Evolutionary conservation across 2,888 invertebrate genomes (phyloP).

Genomic region (Odontocerum albicorne): DNA sequence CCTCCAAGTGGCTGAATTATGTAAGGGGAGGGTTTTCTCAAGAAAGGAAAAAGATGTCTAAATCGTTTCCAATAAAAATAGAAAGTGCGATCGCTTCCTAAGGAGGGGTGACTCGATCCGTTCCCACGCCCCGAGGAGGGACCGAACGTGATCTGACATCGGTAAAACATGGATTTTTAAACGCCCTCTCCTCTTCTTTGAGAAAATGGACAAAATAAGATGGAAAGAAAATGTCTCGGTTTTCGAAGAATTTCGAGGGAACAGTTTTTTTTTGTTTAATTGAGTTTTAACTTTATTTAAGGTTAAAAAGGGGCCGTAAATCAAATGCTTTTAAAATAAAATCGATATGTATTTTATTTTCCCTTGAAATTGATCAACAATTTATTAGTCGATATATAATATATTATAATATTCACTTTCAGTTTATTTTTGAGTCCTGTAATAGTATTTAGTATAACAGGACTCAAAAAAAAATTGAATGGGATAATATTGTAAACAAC

Average conservation of each 20-base stretch:
- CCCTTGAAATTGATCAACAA: too few species aligned
- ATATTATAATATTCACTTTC: background rate
- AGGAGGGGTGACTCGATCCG: conserved; percentile 12
- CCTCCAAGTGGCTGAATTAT: conserved; percentile 7
- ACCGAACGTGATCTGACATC: conserved; percentile 34
- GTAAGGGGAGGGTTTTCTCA: conserved; percentile 5
- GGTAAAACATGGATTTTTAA: conserved; percentile 36
- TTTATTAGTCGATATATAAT: too few species aligned
- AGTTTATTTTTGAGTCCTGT: background rate
- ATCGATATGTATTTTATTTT: too few species aligned
- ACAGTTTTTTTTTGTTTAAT: too few species aligned
- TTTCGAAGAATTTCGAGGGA: background rate
- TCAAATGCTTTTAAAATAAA: too few species aligned
- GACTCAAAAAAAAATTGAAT: background rate
- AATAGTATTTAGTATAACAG: background rate
- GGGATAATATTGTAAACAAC: too few species aligned
- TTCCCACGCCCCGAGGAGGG: conserved; percentile 18
- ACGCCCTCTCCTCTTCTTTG: conserved; percentile 14
- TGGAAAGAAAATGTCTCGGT: background rate
- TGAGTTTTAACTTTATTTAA: too few species aligned
- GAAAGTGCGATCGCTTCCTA: conserved; percentile 27
- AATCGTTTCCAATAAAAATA: conserved; percentile 37
- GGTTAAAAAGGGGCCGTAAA: too few species aligned
- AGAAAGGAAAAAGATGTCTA: conserved; percentile 33
- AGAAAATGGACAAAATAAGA: background rate